A percentile compares a stretch with the other conserved stretches of the same genome.
These are phyloP conservation scores for Coboldia fuscipes DNA, from an alignment of 1,140 invertebrate species.

Conservation along the genomic window DNA sequence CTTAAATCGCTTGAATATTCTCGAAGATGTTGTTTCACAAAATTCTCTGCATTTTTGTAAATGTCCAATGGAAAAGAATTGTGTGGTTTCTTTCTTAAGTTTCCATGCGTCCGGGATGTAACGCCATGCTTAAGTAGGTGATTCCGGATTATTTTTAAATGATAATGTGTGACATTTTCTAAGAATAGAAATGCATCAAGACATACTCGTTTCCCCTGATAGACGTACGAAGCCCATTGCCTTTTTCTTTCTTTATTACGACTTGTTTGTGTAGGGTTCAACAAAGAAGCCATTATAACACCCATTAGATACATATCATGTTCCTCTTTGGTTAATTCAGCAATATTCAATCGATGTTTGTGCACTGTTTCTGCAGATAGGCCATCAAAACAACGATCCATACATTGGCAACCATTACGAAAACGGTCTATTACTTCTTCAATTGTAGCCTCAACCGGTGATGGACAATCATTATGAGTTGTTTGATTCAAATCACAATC, in stretches of 20 bases:
- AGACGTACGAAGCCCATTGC: slow-evolving; percentile 49
- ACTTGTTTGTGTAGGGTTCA: slow-evolving; percentile 48
- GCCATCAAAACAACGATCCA: slow-evolving; percentile 49
- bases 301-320: slow-evolving; percentile 60
- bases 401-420: slow-evolving; percentile 49
- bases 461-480: neutral
- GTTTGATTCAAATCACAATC: no score
- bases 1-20: slow-evolving; percentile 29
- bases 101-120: slow-evolving; percentile 51
- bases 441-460: slow-evolving; percentile 12
- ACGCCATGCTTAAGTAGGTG: slow-evolving; percentile 59
- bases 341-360: slow-evolving; percentile 51
- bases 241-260: slow-evolving; percentile 47
- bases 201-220: slow-evolving; percentile 51
- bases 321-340: slow-evolving; percentile 52
- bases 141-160: slow-evolving; percentile 52
- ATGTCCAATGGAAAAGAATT: slow-evolving; percentile 59
- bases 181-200: slow-evolving; percentile 57
- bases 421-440: slow-evolving; percentile 43
- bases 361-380: slow-evolving; percentile 51
- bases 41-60: slow-evolving; percentile 51
- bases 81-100: slow-evolving; percentile 58
- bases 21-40: slow-evolving; percentile 46
- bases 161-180: slow-evolving; percentile 61
- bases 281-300: slow-evolving; percentile 54